These are phyloP conservation scores for Griposia aprilina DNA, from an alignment of 2,888 invertebrate species.

Conservation along the genomic window DNA sequence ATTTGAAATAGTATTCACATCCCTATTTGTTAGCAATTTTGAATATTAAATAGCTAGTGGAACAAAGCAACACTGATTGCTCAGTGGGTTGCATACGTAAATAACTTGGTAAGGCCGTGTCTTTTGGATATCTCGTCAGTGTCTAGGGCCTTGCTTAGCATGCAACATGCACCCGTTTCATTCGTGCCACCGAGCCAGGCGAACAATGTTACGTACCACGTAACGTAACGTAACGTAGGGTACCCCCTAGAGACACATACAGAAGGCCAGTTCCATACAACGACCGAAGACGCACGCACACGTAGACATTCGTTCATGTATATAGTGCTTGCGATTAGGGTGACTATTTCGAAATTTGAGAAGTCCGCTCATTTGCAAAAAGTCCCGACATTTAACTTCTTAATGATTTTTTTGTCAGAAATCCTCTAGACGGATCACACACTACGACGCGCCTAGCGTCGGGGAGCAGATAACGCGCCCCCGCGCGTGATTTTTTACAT, in stretches of 20 bases:
- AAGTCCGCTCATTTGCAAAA: background rate
- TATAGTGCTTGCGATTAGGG: background rate
- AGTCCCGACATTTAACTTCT: background rate
- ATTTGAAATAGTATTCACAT: background rate
- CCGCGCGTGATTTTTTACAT: no score
- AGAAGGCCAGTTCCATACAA: constrained; percentile 1
- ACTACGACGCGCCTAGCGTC: no score
- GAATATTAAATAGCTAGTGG: constrained; percentile 1
- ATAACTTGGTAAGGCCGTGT: constrained; percentile 63
- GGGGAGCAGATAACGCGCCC: no score
- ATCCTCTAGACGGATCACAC: background rate
- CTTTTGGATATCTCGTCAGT: constrained; percentile 73
- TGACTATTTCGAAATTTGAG: background rate
- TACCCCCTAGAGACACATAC: constrained; percentile 1
- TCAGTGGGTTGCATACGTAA: constrained; percentile 67
- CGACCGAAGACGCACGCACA: background rate
- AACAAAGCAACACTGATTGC: constrained; percentile 60
- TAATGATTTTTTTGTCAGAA: background rate
- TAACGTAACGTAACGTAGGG: no score
- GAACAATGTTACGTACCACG: constrained; percentile 41
- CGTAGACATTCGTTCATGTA: background rate
- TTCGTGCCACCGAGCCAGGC: constrained; percentile 44
- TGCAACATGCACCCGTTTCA: constrained; percentile 60
- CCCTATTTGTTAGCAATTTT: constrained; percentile 19
- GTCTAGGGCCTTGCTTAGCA: constrained; percentile 66